Conservation (phyloP, 2,113 vertebrate genomes). For the Orthonyx spaldingii region DNA sequence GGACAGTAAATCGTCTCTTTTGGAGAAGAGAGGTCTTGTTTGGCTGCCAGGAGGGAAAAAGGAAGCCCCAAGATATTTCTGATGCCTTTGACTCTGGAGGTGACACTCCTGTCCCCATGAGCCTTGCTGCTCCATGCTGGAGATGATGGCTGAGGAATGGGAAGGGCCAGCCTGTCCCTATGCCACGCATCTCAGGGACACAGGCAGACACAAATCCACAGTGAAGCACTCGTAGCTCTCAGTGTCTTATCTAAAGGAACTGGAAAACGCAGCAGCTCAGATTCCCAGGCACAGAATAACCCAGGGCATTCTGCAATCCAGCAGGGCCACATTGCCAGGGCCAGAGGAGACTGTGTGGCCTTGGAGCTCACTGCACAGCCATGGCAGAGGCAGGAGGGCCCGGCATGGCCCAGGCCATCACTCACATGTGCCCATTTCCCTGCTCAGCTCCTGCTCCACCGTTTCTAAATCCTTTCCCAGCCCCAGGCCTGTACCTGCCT, state of each 20-base stretch:
- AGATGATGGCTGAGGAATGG: rapidly evolving
- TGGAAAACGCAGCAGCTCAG: background rate
- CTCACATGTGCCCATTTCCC: background rate
- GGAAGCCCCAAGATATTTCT: background rate
- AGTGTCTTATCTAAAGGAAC: background rate
- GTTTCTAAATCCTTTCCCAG: background rate
- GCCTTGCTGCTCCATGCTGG: background rate
- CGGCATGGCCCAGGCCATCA: background rate
- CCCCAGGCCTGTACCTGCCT: background rate
- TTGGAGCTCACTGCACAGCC: background rate
- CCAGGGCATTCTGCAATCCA: rapidly evolving
- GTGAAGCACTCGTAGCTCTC: background rate
- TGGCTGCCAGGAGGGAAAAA: background rate
- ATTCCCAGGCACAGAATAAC: background rate
- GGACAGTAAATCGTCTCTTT: background rate
- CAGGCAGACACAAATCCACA: background rate
- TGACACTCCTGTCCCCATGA: rapidly evolving
- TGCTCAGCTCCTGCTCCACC: background rate
- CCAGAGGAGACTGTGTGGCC: background rate
- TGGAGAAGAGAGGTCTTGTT: background rate
- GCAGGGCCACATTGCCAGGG: background rate
- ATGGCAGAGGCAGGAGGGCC: background rate
- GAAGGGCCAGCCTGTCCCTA: background rate
- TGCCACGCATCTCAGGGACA: background rate
- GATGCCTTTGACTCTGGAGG: background rate